phyloP scores from a whole-genome alignment of 2,888 invertebrate species.

The Homarus gammarus region DNA sequence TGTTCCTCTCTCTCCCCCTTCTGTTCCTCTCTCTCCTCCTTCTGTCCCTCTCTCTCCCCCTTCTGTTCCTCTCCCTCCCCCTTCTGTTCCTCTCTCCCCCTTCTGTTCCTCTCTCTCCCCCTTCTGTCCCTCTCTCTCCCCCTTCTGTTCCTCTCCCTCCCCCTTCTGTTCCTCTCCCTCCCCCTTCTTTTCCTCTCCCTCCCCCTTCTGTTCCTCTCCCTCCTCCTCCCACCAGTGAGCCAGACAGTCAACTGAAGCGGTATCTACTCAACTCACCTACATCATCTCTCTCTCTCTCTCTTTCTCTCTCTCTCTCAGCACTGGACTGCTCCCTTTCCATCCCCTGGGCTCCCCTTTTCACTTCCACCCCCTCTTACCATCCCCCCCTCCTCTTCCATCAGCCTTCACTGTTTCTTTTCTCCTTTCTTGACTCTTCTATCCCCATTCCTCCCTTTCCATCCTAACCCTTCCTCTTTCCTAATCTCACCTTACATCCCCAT shows the following conservation, averaged over 20 bases:
- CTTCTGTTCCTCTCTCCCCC: not conserved
- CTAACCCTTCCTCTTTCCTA: too few species aligned
- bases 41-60: not conserved
- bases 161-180: not conserved
- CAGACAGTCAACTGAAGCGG: too few species aligned
- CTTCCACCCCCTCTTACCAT: not conserved
- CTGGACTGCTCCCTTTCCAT: not conserved
- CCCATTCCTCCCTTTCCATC: not conserved
- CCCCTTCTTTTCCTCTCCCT: not conserved
- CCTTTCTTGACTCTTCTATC: not conserved
- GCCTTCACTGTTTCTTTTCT: not conserved
- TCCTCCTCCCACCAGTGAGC: too few species aligned
- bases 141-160: not conserved
- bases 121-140: not conserved
- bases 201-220: not conserved
- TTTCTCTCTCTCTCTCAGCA: not conserved
- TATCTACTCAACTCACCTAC: not conserved
- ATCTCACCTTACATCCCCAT: not conserved
- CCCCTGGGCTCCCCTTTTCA: too few species aligned
- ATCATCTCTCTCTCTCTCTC: not conserved
- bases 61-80: not conserved
- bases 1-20: not conserved
- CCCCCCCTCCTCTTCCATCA: not conserved
- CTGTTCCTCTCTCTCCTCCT: not conserved
- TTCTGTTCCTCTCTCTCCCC: not conserved